Conservation (phyloP, 2,888 invertebrate genomes). For the Andrena haemorrhoa region DNA sequence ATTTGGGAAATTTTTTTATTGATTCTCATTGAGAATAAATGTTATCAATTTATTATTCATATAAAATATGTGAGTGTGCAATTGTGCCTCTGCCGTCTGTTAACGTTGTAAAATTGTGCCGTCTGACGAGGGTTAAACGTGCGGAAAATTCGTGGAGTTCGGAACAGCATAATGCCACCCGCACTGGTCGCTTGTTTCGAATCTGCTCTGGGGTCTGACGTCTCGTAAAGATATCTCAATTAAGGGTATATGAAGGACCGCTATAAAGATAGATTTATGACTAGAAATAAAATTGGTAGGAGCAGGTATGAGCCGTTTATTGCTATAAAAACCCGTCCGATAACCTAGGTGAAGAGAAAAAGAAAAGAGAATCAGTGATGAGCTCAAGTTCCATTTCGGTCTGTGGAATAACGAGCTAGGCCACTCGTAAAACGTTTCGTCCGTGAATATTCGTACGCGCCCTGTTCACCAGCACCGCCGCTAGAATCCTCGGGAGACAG, state of each 20-base stretch:
- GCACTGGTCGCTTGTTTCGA: neutral
- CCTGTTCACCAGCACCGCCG: slow-evolving; percentile 31
- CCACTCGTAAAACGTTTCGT: slow-evolving; percentile 68
- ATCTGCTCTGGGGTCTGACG: neutral
- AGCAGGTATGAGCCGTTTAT: slow-evolving; percentile 32
- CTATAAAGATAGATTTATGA: slow-evolving; percentile 54
- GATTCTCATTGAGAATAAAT: too few relatives aligned
- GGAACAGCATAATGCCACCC: too few relatives aligned
- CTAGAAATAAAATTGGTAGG: slow-evolving; percentile 23
- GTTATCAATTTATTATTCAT: too few relatives aligned
- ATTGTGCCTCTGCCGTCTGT: too few relatives aligned
- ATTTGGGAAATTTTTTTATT: too few relatives aligned
- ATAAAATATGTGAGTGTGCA: too few relatives aligned
- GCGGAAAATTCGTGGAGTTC: too few relatives aligned
- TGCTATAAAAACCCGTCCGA: slow-evolving; percentile 19
- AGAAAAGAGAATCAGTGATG: slow-evolving; percentile 49
- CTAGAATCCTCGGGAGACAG: slow-evolving; percentile 56
- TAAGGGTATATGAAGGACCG: slow-evolving; percentile 21
- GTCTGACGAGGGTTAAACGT: too few relatives aligned
- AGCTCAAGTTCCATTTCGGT: slow-evolving; percentile 57
- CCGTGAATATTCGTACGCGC: slow-evolving; percentile 34
- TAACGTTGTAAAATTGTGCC: too few relatives aligned
- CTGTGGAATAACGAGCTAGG: slow-evolving; percentile 62
- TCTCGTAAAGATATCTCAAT: slow-evolving; percentile 35
- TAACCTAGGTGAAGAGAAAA: neutral